These are phyloP conservation scores for Tiliqua scincoides DNA, from an alignment of 2,113 vertebrate genomes.

Conservation along the genomic window DNA sequence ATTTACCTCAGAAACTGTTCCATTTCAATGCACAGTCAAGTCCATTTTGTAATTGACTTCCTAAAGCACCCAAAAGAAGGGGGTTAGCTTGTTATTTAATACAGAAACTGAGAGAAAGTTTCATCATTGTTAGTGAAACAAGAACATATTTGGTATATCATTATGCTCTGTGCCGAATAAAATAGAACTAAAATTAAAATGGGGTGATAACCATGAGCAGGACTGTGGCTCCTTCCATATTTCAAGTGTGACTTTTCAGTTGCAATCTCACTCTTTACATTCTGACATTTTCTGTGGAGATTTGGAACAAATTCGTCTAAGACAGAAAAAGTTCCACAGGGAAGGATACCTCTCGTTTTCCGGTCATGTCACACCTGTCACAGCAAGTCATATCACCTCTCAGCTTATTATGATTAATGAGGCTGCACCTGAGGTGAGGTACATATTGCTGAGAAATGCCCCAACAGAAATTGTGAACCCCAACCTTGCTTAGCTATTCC, in stretches of 20 bases:
- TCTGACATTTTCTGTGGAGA: neutral
- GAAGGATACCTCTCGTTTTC: neutral
- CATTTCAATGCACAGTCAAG: neutral
- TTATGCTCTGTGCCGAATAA: neutral
- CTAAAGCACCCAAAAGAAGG: neutral
- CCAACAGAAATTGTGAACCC: neutral
- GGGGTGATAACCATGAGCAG: neutral
- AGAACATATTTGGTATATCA: neutral
- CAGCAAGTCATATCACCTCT: neutral
- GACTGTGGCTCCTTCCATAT: neutral
- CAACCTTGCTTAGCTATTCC: neutral
- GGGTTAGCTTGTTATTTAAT: neutral
- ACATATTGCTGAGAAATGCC: neutral
- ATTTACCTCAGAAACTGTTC: neutral
- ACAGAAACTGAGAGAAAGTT: neutral
- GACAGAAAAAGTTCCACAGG: neutral
- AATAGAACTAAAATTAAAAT: constrained; percentile 26
- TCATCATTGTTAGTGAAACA: neutral
- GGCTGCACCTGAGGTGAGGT: neutral
- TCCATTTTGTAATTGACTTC: neutral
- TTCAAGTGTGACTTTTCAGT: neutral
- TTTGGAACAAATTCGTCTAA: accelerated
- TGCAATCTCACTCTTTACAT: neutral
- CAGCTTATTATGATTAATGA: neutral
- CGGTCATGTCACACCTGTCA: neutral